These are phyloP conservation scores for Arenaria interpres DNA, from an alignment of 2,113 vertebrate genomes.

Conservation along the genomic window DNA sequence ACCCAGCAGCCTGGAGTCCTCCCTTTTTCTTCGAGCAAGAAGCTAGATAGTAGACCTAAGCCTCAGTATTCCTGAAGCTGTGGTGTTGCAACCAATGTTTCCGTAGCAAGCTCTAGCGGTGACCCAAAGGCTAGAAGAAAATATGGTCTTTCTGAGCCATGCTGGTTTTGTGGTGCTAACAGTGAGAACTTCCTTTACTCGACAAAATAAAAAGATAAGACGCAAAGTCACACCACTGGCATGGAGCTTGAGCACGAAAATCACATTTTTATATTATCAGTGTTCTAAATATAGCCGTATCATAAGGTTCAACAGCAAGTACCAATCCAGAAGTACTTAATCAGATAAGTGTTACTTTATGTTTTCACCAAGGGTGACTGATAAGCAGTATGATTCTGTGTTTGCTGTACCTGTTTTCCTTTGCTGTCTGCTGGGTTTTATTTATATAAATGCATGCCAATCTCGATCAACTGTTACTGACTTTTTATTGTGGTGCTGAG, in stretches of 20 bases:
- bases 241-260: background rate
- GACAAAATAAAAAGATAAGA: background rate
- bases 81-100: background rate
- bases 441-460: background rate
- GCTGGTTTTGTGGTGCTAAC: background rate
- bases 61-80: background rate
- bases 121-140: background rate
- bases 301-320: background rate
- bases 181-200: background rate
- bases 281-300: background rate
- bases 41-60: background rate
- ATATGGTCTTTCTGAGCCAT: rapidly evolving
- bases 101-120: background rate
- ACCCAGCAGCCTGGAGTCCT: background rate
- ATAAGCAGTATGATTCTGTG: background rate
- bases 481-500: background rate
- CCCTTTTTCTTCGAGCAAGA: background rate
- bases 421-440: background rate
- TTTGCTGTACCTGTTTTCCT: background rate
- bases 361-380: background rate
- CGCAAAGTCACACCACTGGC: background rate
- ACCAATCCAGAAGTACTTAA: background rate
- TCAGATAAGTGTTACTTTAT: background rate
- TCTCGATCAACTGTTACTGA: background rate
- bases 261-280: background rate